Conservation (phyloP, 2,113 vertebrate genomes). For the Pollimyrus isidori region DNA sequence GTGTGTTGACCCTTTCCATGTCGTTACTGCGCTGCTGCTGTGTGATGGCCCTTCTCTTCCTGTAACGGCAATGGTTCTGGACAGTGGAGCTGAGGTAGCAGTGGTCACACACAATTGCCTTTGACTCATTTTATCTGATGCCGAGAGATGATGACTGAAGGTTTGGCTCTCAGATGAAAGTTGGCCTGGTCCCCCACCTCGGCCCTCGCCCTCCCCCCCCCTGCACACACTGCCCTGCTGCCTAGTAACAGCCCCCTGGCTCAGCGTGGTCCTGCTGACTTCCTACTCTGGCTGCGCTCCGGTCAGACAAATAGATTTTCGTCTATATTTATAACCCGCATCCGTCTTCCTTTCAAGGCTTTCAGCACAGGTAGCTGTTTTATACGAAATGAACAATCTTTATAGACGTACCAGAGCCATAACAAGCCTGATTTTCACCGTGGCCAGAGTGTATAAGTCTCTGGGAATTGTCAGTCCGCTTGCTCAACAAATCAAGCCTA, state of each 20-base stretch:
- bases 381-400: conserved; percentile 96
- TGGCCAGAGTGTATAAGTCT: conserved; percentile 81
- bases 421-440: conserved; percentile 89
- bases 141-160: conserved; percentile 65
- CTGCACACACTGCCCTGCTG: conserved; percentile 38
- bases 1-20: no score
- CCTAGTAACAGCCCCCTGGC: conserved; percentile 48
- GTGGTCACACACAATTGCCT: conserved; percentile 72
- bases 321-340: conserved; percentile 85
- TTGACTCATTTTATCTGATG: conserved; percentile 69
- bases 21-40: neutral
- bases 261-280: conserved; percentile 43
- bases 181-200: conserved; percentile 2
- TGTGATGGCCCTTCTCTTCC: neutral
- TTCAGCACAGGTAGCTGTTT: conserved; percentile 87
- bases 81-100: conserved; percentile 62
- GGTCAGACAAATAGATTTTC: conserved; percentile 83
- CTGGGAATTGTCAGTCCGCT: conserved; percentile 85
- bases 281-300: conserved; percentile 59
- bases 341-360: conserved; percentile 80
- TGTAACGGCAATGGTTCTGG: conserved; percentile 56
- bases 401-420: conserved; percentile 87
- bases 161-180: conserved; percentile 54
- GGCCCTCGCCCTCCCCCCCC: no score
- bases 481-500: conserved; percentile 96